Percentiles rank a stretch among this genome's conserved stretches.
Conservation (phyloP, 1,140 invertebrate genomes). For the Parasteatoda tepidariorum region DNA sequence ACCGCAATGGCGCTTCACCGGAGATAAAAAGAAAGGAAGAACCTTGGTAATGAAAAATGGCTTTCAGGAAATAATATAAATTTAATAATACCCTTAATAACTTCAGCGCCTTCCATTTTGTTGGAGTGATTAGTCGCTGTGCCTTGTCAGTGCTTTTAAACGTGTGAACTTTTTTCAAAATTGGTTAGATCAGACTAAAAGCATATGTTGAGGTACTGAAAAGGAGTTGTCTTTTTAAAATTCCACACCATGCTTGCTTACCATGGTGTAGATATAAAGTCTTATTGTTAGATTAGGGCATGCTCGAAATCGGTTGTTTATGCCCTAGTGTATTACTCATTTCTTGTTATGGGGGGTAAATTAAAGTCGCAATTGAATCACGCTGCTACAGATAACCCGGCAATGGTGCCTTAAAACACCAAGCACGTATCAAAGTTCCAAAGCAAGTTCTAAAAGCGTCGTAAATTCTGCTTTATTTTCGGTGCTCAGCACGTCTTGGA, state of each 20-base stretch:
- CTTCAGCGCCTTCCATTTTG: not conserved
- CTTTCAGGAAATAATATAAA: conserved; percentile 4
- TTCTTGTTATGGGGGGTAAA: not conserved
- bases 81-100: conserved; percentile 1
- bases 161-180: not conserved
- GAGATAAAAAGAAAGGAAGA: not conserved
- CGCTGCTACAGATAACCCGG: not conserved
- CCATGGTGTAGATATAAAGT: not conserved
- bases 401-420: not conserved
- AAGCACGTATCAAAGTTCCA: not conserved
- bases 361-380: not conserved
- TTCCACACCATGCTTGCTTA: not conserved
- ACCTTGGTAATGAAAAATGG: not conserved
- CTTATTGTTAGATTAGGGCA: not conserved
- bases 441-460: not conserved
- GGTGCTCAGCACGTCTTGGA: not conserved
- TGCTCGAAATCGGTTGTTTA: not conserved
- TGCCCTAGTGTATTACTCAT: not conserved
- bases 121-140: not conserved
- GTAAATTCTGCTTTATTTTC: not conserved
- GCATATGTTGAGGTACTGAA: not conserved
- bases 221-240: not conserved
- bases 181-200: not conserved
- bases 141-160: not conserved
- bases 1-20: not conserved